These are phyloP conservation scores for Triops cancriformis DNA, from an alignment of 1,140 invertebrate species.

Conservation along the genomic window DNA sequence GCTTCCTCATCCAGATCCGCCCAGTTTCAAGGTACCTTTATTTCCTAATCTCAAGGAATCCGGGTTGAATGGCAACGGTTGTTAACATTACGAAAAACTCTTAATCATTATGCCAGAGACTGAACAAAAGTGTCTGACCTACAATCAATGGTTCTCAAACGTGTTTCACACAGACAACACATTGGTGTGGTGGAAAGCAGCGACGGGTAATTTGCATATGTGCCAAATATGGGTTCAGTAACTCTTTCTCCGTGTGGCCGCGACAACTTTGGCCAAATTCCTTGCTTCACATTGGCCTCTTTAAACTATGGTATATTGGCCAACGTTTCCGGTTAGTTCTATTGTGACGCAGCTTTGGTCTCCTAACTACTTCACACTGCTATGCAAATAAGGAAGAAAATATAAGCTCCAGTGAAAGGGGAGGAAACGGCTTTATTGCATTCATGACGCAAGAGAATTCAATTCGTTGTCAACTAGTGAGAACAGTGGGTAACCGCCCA, in stretches of 20 bases:
- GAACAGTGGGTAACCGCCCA: no score
- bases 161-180: neutral
- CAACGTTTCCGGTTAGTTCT: neutral
- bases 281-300: neutral
- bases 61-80: no score
- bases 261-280: neutral
- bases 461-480: no score
- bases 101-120: neutral
- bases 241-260: neutral
- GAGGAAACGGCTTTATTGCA: no score
- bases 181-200: neutral
- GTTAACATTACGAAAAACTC: neutral
- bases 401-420: no score
- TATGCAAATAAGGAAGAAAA: no score
- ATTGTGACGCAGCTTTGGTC: neutral
- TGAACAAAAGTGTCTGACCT: neutral
- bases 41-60: neutral
- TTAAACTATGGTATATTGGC: neutral
- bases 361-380: neutral
- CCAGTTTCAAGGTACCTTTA: neutral
- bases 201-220: neutral
- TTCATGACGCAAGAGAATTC: no score
- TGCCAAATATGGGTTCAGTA: neutral
- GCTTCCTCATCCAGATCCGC: constrained; percentile 6
- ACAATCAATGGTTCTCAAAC: neutral